phyloP scores from a whole-genome alignment of 1,140 invertebrate species.

The Drosophila seguyi region DNA sequence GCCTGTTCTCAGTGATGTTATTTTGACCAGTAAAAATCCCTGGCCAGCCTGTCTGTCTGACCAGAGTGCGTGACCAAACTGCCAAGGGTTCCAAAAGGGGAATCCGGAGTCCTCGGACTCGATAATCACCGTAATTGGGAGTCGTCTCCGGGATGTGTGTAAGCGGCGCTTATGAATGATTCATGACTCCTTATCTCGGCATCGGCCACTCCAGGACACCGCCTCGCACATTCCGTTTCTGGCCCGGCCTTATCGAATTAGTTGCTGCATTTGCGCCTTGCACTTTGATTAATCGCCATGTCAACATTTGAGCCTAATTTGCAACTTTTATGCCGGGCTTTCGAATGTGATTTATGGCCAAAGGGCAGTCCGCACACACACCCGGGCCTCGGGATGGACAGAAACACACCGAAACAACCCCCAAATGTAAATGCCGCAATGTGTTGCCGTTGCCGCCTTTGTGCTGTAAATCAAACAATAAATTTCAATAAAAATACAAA shows the following conservation, averaged over 20 bases:
- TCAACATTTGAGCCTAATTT: slow-evolving; percentile 69
- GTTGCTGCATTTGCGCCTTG: slow-evolving; percentile 63
- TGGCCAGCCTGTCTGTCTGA: too few species aligned
- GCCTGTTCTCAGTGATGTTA: not conserved
- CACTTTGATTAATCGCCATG: slow-evolving; percentile 65
- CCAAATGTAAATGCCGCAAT: slow-evolving; percentile 39
- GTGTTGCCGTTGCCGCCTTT: slow-evolving; percentile 13
- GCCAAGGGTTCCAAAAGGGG: slow-evolving; percentile 1
- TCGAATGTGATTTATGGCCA: slow-evolving; percentile 64
- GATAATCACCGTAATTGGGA: slow-evolving; percentile 64
- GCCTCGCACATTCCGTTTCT: not conserved
- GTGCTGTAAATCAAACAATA: slow-evolving; percentile 69
- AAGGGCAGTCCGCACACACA: slow-evolving; percentile 13
- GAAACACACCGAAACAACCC: slow-evolving; percentile 22
- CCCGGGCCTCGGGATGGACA: not conserved
- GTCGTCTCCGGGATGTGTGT: slow-evolving; percentile 28
- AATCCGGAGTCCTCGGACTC: too few species aligned
- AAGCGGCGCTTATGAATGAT: slow-evolving; percentile 59
- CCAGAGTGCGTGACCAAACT: slow-evolving; percentile 51
- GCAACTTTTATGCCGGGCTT: slow-evolving; percentile 65
- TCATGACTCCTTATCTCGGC: slow-evolving; percentile 32
- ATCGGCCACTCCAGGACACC: slow-evolving; percentile 3
- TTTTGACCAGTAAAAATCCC: not conserved
- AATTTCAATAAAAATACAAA: slow-evolving; percentile 75
- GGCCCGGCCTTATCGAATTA: slow-evolving; percentile 48